Percentiles rank a stretch among this genome's conserved stretches.
Evolutionary conservation across 2,888 invertebrate genomes (phyloP).

Genomic region (Cheilosia scutellata): DNA sequence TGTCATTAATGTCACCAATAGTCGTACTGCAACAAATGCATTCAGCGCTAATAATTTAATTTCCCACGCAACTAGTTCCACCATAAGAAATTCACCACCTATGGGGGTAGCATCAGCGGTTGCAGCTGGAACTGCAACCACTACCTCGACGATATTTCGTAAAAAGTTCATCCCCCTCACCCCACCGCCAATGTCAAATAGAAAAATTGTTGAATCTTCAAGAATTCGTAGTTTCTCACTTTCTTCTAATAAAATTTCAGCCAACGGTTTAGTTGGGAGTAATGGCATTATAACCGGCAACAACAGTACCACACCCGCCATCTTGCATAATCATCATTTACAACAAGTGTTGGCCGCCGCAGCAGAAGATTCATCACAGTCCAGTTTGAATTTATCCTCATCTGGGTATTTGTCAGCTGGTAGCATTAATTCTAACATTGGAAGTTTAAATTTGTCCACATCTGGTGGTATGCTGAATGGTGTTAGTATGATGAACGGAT

Average conservation of each 20-base stretch:
- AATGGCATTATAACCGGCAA: constrained; percentile 64
- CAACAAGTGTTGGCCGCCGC: constrained; percentile 73
- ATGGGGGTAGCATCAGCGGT: constrained; percentile 63
- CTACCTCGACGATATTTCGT: constrained; percentile 76
- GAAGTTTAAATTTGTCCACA: constrained; percentile 66
- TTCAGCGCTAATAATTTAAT: constrained; percentile 56
- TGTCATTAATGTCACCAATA: constrained; percentile 74
- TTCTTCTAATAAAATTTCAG: constrained; percentile 84
- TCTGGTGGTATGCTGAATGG: constrained; percentile 55
- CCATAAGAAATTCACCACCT: constrained; percentile 69
- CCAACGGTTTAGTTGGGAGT: constrained; percentile 74
- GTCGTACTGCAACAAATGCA: constrained; percentile 59
- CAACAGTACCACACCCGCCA: constrained; percentile 69
- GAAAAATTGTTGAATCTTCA: constrained; percentile 81
- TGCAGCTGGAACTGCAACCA: constrained; percentile 73
- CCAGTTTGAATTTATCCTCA: constrained; percentile 79
- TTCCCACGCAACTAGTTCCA: constrained; percentile 24
- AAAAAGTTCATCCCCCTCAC: constrained; percentile 81
- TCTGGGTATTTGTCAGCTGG: constrained; percentile 79
- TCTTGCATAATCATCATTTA: constrained; percentile 68
- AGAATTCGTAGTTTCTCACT: constrained; percentile 83
- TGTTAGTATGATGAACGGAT: constrained; percentile 68
- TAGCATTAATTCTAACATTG: constrained; percentile 78
- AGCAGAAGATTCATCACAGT: constrained; percentile 78
- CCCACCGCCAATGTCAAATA: constrained; percentile 82